Evolutionary conservation across 1,140 invertebrate species (phyloP).

Genomic region (Thaumatotibia leucotreta): DNA sequence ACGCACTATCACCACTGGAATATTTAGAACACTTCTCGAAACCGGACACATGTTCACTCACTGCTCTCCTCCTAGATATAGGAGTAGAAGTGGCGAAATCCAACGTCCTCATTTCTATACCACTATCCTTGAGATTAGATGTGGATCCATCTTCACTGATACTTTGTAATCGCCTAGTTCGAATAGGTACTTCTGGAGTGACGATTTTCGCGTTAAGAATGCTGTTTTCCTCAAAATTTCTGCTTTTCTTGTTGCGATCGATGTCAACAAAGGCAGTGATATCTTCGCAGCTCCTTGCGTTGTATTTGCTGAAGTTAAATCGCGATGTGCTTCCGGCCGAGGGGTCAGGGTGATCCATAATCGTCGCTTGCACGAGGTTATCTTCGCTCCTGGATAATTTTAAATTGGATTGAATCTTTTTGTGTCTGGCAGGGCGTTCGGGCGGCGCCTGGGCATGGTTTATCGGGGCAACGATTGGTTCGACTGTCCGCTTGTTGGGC

Average conservation of each 20-base stretch:
- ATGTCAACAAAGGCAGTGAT: conserved; percentile 61
- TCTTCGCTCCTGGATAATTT: conserved; percentile 63
- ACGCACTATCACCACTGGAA: conserved; percentile 40
- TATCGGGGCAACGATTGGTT: conserved; percentile 35
- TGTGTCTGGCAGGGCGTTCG: conserved; percentile 49
- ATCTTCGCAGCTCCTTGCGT: conserved; percentile 63
- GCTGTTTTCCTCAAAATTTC: conserved; percentile 60
- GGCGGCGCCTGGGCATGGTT: conserved; percentile 39
- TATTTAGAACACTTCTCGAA: conserved; percentile 56
- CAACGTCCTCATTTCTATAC: conserved; percentile 39
- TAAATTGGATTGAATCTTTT: conserved; percentile 43
- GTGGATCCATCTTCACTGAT: conserved; percentile 45
- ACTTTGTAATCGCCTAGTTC: conserved; percentile 45
- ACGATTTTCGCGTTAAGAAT: conserved; percentile 56
- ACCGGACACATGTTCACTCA: conserved; percentile 45
- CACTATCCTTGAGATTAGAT: conserved; percentile 52
- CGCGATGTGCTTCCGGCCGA: conserved; percentile 25
- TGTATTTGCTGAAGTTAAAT: conserved; percentile 54
- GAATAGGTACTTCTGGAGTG: conserved; percentile 17
- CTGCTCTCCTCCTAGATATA: conserved; percentile 50
- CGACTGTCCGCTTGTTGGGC: conserved; percentile 52
- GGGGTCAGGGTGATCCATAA: conserved; percentile 45
- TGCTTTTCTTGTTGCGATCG: conserved; percentile 49
- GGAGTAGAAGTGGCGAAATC: conserved; percentile 62
- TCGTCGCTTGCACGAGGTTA: conserved; percentile 49